These are phyloP conservation scores for Pelobates fuscus DNA, from an alignment of 2,113 vertebrate species.

Conservation along the genomic window DNA sequence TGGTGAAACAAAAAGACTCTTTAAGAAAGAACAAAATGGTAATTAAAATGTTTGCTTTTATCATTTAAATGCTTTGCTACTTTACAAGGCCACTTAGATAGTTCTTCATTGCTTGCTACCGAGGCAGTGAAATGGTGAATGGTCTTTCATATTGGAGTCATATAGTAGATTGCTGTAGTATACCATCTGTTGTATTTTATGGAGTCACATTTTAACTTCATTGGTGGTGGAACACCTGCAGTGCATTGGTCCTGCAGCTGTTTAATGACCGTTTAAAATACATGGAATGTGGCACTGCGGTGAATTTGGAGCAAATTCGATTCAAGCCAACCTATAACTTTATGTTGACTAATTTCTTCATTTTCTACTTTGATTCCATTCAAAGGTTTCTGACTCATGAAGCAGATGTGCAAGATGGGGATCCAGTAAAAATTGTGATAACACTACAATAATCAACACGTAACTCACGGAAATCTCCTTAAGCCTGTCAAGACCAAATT, in stretches of 20 bases:
- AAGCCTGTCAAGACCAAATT: neutral
- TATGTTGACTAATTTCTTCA: neutral
- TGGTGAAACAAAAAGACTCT: slow-evolving; percentile 10
- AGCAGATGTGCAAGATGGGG: neutral
- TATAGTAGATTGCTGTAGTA: neutral
- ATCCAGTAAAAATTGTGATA: neutral
- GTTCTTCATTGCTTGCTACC: neutral
- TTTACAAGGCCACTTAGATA: neutral
- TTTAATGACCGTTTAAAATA: neutral
- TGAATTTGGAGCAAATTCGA: neutral
- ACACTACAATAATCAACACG: neutral
- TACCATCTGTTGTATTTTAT: slow-evolving; percentile 25
- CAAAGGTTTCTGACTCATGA: neutral
- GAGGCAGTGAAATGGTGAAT: neutral
- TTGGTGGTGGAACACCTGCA: slow-evolving; percentile 5
- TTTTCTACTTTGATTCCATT: neutral
- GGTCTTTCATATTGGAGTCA: neutral
- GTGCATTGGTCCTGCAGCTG: neutral
- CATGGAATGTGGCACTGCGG: neutral
- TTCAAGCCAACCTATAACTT: neutral
- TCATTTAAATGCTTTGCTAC: slow-evolving; percentile 6
- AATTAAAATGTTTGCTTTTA: slow-evolving; percentile 25
- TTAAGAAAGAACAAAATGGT: neutral
- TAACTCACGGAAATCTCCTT: neutral
- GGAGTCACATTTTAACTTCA: slow-evolving; percentile 34